Conservation (phyloP, 2,113 vertebrate species). For the Saimiri boliviensis region DNA sequence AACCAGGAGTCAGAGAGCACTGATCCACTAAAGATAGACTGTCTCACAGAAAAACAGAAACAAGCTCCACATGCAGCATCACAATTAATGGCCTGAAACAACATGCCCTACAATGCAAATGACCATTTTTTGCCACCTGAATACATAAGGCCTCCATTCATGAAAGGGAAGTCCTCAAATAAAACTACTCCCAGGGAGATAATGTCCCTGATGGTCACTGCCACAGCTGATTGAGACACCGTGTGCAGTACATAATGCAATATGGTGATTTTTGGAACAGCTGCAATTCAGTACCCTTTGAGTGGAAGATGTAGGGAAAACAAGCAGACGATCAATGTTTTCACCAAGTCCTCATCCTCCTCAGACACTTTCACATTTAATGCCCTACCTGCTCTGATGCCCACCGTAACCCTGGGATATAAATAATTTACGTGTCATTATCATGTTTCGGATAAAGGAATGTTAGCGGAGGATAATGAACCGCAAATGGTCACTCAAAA, state of each 20-base stretch:
- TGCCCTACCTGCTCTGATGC: neutral
- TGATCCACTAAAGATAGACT: neutral
- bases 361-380: neutral
- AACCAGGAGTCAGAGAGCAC: neutral
- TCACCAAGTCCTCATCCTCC: neutral
- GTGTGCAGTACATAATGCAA: rapidly evolving
- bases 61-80: no score
- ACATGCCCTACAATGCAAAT: neutral
- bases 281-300: neutral
- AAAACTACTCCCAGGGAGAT: neutral
- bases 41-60: constrained; percentile 10
- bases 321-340: neutral
- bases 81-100: neutral
- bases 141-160: neutral
- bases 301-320: neutral
- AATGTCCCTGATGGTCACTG: neutral
- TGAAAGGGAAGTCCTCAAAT: neutral
- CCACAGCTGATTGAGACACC: neutral
- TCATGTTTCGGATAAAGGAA: neutral
- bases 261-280: neutral
- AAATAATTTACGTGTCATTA: neutral
- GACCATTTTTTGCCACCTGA: neutral
- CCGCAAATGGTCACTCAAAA: neutral
- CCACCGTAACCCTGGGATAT: neutral
- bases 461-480: neutral